Base-by-base conservation (phyloP, 2,797 vertebrate species). In the Glyptemys insculpta region DNA sequence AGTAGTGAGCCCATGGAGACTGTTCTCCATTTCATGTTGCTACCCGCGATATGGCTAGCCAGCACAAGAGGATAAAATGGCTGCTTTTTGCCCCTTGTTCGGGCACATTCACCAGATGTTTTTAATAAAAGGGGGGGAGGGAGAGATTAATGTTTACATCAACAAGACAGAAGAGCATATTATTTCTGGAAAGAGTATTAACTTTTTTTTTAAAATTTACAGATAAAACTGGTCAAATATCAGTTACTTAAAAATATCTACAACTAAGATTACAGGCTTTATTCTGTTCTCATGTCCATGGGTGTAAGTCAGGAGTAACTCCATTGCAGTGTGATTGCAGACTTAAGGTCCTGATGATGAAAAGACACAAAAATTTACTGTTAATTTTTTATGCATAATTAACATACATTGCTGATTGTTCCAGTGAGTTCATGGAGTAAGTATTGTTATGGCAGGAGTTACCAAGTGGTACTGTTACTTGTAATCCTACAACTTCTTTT, bases 401-500 rank as follows among this genome's bases (percentile, higher is more conserved):
- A 76, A 47, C 7, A 47, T 76, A 29, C 21, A 44, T 15, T 47
- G 12, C 23, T 47, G 25, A 76, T 76, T 44, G 44, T 41, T 44
- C 37, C 25, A 44, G 37, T 74, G 72, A 11, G 12, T 76, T 21
- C 23, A 6, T 56, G 47, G 23, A n/a, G 19, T 15, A 4, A 12
- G 79, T 62, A 83, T 83, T 83, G 23, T 76, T 27, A 57, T 7
- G 1, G 3, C 34, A 81, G 19, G 6, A 44, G 11, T 25, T 25
- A 41, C 23, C 41, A 76, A 25, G 47, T 76, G 25, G 2, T 1
- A 10, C 2, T 56, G 6, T 49, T 37, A 44, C 0, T 37, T 4
- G 74, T 12, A 76, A 79, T 44, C 31, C 81, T 81, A 50, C 41
- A 72, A 6, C 6, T 1, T 65, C 8, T 2, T 65, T 23, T 37